These are phyloP conservation scores for Synergus gifuensis DNA, from an alignment of 2,888 invertebrate genomes.

Conservation along the genomic window DNA sequence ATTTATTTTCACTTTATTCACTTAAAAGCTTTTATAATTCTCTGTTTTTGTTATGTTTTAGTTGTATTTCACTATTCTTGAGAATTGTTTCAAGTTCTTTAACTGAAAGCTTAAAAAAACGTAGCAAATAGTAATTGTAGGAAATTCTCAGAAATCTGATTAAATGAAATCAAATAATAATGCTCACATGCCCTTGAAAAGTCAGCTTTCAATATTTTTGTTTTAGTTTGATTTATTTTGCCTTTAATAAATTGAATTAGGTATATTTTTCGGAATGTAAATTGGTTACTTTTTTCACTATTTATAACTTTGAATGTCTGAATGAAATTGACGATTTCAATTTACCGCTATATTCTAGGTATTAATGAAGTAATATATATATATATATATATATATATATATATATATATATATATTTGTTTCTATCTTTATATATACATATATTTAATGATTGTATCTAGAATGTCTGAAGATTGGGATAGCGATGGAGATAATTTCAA, in stretches of 20 bases:
- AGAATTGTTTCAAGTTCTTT: not conserved
- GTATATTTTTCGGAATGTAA: not conserved
- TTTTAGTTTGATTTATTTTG: not conserved
- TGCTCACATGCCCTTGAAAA: not conserved
- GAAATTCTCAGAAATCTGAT: not conserved
- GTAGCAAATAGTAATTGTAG: not conserved
- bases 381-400: too few relatives aligned
- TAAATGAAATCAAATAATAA: not conserved
- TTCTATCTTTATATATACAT: too few relatives aligned
- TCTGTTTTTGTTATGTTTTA: not conserved
- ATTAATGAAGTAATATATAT: not conserved
- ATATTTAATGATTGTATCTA: not conserved
- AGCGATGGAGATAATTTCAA: slow-evolving; percentile 16
- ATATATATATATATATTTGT: too few relatives aligned
- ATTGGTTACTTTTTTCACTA: too few relatives aligned
- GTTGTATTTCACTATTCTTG: not conserved
- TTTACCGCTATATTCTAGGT: not conserved
- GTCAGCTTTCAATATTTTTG: not conserved
- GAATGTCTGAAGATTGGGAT: slow-evolving; percentile 28
- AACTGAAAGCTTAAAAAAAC: not conserved
- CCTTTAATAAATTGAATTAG: not conserved
- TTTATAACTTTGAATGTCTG: not conserved
- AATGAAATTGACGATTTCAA: not conserved
- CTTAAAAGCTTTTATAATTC: not conserved
- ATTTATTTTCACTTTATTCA: not conserved